These are phyloP conservation scores for Leptocoma aspasia DNA, from an alignment of 2,113 vertebrate genomes.

Conservation along the genomic window DNA sequence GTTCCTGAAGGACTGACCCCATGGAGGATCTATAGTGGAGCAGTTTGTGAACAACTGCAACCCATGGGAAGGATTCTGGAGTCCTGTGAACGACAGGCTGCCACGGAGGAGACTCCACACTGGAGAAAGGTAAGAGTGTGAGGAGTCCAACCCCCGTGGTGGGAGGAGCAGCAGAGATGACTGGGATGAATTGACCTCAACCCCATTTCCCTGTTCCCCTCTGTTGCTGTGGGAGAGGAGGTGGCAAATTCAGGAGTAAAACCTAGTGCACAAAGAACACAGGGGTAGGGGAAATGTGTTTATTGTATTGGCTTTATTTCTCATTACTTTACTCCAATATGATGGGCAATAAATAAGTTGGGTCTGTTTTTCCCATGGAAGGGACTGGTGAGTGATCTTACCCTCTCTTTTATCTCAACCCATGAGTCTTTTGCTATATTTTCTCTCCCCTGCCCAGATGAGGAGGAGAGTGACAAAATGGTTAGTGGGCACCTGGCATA, in stretches of 20 bases:
- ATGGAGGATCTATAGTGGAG: not conserved
- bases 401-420: not conserved
- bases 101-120: rapidly evolving
- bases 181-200: not conserved
- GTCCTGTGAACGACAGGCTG: not conserved
- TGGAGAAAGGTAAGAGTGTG: too few species aligned
- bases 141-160: rapidly evolving
- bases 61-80: not conserved
- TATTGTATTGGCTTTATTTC: not conserved
- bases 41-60: not conserved
- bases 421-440: not conserved
- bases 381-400: not conserved
- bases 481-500: not conserved
- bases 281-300: rapidly evolving
- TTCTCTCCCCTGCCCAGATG: not conserved
- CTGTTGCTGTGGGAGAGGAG: not conserved
- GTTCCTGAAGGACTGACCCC: not conserved
- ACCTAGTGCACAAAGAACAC: rapidly evolving
- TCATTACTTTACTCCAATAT: not conserved
- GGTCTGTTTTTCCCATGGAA: not conserved
- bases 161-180: not conserved
- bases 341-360: not conserved
- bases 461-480: not conserved
- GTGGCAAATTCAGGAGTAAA: not conserved
- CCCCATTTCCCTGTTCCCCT: rapidly evolving